These are phyloP conservation scores for Actenoides hombroni DNA, from an alignment of 2,113 vertebrate species.

Conservation along the genomic window DNA sequence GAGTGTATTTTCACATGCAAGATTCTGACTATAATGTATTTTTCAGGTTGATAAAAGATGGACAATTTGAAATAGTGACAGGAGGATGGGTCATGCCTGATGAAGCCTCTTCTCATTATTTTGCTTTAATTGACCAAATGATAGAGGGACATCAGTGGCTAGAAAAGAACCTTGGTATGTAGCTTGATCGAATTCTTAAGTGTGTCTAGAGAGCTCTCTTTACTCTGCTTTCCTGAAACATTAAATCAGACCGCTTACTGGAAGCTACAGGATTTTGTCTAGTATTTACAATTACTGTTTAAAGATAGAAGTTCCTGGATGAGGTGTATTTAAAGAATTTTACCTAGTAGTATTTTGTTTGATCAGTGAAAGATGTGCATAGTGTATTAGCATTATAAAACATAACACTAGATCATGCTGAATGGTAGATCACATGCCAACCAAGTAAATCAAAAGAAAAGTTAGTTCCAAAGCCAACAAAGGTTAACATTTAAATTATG, in stretches of 20 bases:
- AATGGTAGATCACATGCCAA: neutral
- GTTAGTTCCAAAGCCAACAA: neutral
- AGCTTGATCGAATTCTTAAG: neutral
- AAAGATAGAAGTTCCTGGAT: neutral
- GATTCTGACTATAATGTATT: neutral
- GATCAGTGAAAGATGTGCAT: neutral
- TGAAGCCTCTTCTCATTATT: slow-evolving; percentile 90
- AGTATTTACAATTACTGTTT: neutral
- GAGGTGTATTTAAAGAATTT: neutral
- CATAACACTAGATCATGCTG: neutral
- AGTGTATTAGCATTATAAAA: neutral
- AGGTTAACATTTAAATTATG: neutral
- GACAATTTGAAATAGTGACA: slow-evolving; percentile 91
- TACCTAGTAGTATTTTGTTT: neutral
- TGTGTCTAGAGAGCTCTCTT: neutral
- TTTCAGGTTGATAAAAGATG: slow-evolving; percentile 82
- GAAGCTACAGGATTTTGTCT: neutral
- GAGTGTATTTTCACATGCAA: neutral
- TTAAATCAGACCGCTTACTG: neutral
- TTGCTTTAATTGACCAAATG: slow-evolving; percentile 87
- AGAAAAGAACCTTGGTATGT: slow-evolving; percentile 85
- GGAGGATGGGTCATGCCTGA: slow-evolving; percentile 97
- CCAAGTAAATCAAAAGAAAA: neutral
- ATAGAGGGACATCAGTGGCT: slow-evolving; percentile 95
- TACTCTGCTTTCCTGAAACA: neutral